Evolutionary conservation across 2,113 vertebrate species (phyloP), one percentile per base, ranked within the genome.

Genomic region (Tupaia tana): DNA sequence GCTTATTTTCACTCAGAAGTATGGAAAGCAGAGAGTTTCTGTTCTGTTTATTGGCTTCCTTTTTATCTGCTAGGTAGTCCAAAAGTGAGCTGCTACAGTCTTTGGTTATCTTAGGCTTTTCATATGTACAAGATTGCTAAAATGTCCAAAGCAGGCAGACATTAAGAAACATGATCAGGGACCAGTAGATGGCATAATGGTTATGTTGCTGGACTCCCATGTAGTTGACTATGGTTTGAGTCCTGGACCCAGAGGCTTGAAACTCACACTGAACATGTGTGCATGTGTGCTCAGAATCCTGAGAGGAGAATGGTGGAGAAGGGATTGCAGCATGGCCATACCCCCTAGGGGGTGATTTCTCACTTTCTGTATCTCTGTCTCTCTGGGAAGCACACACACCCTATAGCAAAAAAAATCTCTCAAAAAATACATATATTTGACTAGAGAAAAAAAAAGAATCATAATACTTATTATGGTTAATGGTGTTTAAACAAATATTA

Each of bases 81-180:
- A 61, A 89, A 94, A 93, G 56, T 85, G 81, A 96, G 7, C 34
- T 93, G 54, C 52, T 43, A 5, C 18, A 81, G 34, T 91, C 59
- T 75, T 59, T 25, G 71, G 52, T 52, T 83, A 74, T 25, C 83
- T 69, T 74, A 86, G 20, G 11, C 11, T 70, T 91, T 86, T 79
- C 69, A 27, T 88, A 66, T 56, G 54, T 86, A 79, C 58, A 78
- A 52, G 31, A 71, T 86, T 86, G 34, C 61, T 78, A 22, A n/a
- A 56, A 80, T 67, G 11, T 77, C 88, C 79, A 87, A 82, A 94
- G n/a, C 14, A 69, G 14, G 25, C 8, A 69, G 14, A 22, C 6
- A 18, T 89, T 52, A 31, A 11, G 20, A 27, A 95, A 9, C 18
- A 64, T 20, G 22, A 22, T n/a, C 27, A 82, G 63, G 43, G 69